phyloP scores from a whole-genome alignment of 2,797 vertebrate genomes.

The Amphiprion clarkii region DNA sequence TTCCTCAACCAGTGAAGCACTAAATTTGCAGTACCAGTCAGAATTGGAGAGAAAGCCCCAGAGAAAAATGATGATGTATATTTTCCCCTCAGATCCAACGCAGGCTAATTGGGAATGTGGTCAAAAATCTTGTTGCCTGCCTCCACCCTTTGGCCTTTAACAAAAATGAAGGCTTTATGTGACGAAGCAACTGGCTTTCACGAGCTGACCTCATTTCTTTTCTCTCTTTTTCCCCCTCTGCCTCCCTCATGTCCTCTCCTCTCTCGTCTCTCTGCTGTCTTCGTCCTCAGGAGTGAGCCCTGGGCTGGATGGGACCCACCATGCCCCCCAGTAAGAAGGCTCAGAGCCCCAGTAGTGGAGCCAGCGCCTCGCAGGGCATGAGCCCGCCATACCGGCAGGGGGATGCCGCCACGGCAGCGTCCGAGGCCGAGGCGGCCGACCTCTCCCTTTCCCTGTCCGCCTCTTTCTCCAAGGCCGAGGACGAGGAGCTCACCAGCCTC shows the following conservation, averaged over 20 bases:
- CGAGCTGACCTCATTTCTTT: conserved; percentile 52
- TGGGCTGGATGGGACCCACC: conserved; percentile 98
- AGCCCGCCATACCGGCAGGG: conserved; percentile 90
- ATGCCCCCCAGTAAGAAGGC: conserved; percentile 99
- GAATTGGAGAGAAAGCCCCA: conserved; percentile 52
- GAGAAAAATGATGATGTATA: conserved; percentile 65
- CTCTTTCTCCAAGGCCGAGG: conserved; percentile 91
- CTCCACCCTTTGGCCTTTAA: conserved; percentile 61
- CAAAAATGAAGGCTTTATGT: conserved; percentile 46
- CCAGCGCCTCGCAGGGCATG: conserved; percentile 92
- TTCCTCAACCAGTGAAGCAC: conserved; percentile 75
- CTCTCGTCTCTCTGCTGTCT: conserved; percentile 39
- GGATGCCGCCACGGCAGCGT: conserved; percentile 83
- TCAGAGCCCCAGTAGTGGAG: conserved; percentile 93
- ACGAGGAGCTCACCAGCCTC: conserved; percentile 95
- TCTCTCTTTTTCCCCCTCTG: conserved; percentile 2
- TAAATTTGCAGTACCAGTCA: conserved; percentile 72
- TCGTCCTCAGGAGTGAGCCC: conserved; percentile 85
- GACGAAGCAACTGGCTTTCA: conserved; percentile 46
- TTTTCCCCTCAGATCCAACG: conserved; percentile 55
- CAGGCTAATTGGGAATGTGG: conserved; percentile 67
- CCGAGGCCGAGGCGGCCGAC: conserved; percentile 87
- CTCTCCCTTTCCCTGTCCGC: conserved; percentile 91
- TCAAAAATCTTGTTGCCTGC: conserved; percentile 46
- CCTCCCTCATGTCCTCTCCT: background rate